phyloP scores from a whole-genome alignment of 2,113 vertebrate species.

The Tauraco erythrolophus region DNA sequence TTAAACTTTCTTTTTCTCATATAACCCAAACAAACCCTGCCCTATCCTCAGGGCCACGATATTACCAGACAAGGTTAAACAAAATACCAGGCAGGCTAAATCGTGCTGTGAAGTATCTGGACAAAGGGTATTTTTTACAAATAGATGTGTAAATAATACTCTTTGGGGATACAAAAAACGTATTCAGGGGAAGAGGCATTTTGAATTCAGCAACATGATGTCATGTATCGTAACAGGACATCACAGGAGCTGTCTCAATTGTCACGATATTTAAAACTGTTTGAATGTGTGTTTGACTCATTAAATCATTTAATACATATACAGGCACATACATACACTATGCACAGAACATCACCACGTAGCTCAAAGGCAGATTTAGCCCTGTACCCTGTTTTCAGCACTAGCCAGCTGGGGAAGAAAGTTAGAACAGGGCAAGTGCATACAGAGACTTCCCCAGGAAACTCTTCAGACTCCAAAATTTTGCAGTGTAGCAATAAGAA shows the following conservation, averaged over 20 bases:
- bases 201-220: not conserved
- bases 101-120: not conserved
- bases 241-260: not conserved
- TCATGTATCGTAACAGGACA: not conserved
- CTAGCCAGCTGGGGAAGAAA: accelerated
- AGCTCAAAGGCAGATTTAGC: not conserved
- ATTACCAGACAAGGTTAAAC: not conserved
- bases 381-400: not conserved
- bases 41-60: not conserved
- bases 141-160: not conserved
- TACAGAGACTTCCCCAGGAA: not conserved
- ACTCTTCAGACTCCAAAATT: not conserved
- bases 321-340: not conserved
- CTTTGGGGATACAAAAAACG: not conserved
- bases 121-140: not conserved
- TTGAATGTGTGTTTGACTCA: too few relatives aligned
- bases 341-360: not conserved
- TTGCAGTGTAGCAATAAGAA: not conserved
- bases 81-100: not conserved
- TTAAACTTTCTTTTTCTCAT: not conserved
- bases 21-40: not conserved
- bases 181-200: not conserved
- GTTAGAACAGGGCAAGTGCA: accelerated
- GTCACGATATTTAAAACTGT: not conserved
- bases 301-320: not conserved